Base-by-base conservation (phyloP, 1,140 invertebrate genomes). In the Nasonia longicornis region DNA sequence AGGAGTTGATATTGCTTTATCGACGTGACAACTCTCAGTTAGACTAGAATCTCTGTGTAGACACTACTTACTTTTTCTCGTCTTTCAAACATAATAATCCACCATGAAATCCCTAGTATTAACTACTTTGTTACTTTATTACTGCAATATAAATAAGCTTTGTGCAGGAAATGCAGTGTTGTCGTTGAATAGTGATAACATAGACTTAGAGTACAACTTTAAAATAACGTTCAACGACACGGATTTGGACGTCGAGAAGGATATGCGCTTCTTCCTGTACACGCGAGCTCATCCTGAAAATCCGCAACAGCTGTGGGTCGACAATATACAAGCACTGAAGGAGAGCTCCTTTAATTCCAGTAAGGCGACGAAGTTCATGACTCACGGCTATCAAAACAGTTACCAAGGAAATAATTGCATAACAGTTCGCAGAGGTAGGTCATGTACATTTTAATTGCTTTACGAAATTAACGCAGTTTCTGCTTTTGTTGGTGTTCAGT, bases 201-300 rank as follows among this genome's bases (percentile, higher is more conserved):
- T 42, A 20, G 14, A 26, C 48, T 29, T 31, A 4, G 2, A 67
- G 22, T 48, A 73, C 3, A 38, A 79, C 22, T 71, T 71, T 2
- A 29, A 58, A 35, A 66, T 74, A 11, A 48, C 12, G 2, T 80
- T 74, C 10, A 20, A 80, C n/a, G 35, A 66, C 31, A 66, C 14
- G 10, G 38, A 52, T 3, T n/a, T 76, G 10, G 35, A 81, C 71
- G 8, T 71, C 3, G 10, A 14, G 1, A 29, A 76, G 0, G 48
- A 81, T 45, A 66, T 81, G 26, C 29, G n/a, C 0, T 81, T 81
- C 16, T 77, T 81, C 20, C n/a, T 81, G 16, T 81, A 70, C 29
- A 81, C 80, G 2, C 73, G 31, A 42, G 20, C 8, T 4, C 58
- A 77, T 42, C 11, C 31, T 8, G n/a, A 77, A 20, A 64, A 71